Evolutionary conservation across 2,888 invertebrate genomes (phyloP).

Genomic region (Leucozona laternaria): DNA sequence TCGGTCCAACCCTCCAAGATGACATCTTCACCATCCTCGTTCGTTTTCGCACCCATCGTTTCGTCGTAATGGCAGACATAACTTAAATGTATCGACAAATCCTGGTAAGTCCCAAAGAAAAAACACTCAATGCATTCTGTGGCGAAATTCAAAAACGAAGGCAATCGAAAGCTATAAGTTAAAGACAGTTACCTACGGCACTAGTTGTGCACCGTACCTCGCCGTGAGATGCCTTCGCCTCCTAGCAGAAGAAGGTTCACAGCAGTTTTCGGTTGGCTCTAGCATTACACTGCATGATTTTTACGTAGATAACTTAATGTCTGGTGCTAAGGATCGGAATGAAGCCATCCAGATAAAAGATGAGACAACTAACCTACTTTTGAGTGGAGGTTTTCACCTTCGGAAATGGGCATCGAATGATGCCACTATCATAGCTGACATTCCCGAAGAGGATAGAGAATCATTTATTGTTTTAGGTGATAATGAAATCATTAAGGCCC

Average conservation of each 20-base stretch:
- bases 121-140: not conserved
- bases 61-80: constrained; percentile 28
- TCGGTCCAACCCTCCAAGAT: constrained; percentile 39
- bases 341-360: not conserved
- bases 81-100: constrained; percentile 39
- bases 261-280: constrained; percentile 28
- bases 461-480: constrained; percentile 29
- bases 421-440: not conserved
- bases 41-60: constrained; percentile 31
- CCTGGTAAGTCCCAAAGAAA: constrained; percentile 11
- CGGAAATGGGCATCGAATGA: constrained; percentile 6
- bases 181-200: constrained; percentile 43
- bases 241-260: constrained; percentile 21
- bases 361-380: not conserved
- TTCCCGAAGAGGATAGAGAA: not conserved
- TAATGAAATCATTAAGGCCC: constrained; percentile 28
- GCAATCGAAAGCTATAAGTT: constrained; percentile 34
- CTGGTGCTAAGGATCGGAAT: constrained; percentile 45
- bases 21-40: constrained; percentile 29
- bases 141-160: constrained; percentile 17
- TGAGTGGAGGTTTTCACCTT: constrained; percentile 9
- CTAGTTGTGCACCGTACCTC: constrained; percentile 36
- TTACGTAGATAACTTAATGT: constrained; percentile 60
- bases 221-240: constrained; percentile 22
- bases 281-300: constrained; percentile 28